Percentiles rank a stretch among this genome's conserved stretches.
These are phyloP conservation scores for Pavo muticus DNA, from an alignment of 2,113 vertebrate genomes.

Conservation along the genomic window DNA sequence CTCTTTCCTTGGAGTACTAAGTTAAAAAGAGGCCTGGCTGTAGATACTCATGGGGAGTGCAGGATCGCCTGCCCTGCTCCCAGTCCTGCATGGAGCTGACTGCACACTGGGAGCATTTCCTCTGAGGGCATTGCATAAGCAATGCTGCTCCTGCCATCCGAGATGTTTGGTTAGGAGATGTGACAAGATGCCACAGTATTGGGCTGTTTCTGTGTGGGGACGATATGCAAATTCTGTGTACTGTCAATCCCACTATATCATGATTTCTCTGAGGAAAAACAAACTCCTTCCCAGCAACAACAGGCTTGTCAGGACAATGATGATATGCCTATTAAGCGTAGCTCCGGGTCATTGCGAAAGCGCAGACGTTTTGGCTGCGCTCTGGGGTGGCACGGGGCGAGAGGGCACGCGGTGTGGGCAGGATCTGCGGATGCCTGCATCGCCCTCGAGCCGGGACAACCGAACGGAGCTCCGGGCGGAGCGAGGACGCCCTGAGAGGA, in stretches of 20 bases:
- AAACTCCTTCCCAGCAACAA: background rate
- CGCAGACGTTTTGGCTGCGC: background rate
- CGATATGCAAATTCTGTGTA: background rate
- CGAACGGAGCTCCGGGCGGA: background rate
- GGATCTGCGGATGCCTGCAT: accelerated
- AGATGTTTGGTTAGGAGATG: background rate
- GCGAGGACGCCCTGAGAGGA: background rate
- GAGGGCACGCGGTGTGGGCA: too few relatives aligned
- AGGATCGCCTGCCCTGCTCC: background rate
- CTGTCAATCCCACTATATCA: background rate
- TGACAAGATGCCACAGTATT: background rate
- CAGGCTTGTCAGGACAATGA: background rate
- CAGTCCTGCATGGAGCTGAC: background rate
- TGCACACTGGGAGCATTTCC: background rate
- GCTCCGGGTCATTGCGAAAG: accelerated
- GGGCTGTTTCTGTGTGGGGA: background rate
- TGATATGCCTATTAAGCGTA: background rate
- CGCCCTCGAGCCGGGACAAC: accelerated
- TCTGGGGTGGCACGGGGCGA: background rate
- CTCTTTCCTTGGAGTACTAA: background rate
- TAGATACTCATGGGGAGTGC: background rate
- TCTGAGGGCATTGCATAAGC: background rate
- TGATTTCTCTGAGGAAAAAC: background rate
- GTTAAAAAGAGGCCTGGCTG: background rate
- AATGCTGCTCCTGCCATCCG: background rate